Conservation (phyloP, 2,888 invertebrate species). For the Volucella bombylans region DNA sequence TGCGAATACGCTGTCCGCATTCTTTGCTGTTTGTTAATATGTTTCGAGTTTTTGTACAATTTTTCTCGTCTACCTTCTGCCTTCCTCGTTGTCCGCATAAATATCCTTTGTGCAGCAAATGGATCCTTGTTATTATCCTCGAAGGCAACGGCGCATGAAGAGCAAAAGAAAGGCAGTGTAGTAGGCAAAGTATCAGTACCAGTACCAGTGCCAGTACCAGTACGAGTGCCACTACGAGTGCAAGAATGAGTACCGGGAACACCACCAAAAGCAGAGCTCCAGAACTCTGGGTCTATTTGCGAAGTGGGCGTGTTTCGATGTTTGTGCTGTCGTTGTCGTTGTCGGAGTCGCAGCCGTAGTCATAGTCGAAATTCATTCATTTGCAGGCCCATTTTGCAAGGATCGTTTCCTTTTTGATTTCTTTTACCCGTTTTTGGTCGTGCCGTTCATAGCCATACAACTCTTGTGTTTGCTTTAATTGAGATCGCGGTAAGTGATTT, state of each 20-base stretch:
- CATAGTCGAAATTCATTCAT: conserved; percentile 70
- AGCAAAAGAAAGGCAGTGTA: not conserved
- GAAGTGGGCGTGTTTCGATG: conserved; percentile 58
- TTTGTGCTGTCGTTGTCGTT: not conserved
- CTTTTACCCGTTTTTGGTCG: conserved; percentile 16
- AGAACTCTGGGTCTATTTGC: conserved; percentile 60
- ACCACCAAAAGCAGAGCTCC: conserved; percentile 26
- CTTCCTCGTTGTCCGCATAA: conserved; percentile 47
- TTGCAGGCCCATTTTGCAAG: conserved; percentile 63
- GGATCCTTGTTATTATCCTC: conserved; percentile 67
- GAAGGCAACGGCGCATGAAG: conserved; percentile 19
- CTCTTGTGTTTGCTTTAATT: conserved; percentile 61
- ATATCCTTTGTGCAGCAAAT: conserved; percentile 71
- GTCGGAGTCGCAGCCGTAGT: conserved; percentile 24
- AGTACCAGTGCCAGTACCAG: no score
- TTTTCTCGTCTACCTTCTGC: conserved; percentile 19
- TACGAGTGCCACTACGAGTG: no score
- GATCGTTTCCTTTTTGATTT: conserved; percentile 31
- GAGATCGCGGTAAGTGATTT: conserved; percentile 68
- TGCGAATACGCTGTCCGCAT: conserved; percentile 45
- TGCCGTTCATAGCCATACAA: conserved; percentile 14
- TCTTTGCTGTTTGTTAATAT: conserved; percentile 70
- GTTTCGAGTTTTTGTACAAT: conserved; percentile 64
- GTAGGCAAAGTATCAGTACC: no score
- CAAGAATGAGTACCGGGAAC: conserved; percentile 15